Evolutionary conservation across 2,797 vertebrate genomes (phyloP).

Genomic region (Moxostoma hubbsi): DNA sequence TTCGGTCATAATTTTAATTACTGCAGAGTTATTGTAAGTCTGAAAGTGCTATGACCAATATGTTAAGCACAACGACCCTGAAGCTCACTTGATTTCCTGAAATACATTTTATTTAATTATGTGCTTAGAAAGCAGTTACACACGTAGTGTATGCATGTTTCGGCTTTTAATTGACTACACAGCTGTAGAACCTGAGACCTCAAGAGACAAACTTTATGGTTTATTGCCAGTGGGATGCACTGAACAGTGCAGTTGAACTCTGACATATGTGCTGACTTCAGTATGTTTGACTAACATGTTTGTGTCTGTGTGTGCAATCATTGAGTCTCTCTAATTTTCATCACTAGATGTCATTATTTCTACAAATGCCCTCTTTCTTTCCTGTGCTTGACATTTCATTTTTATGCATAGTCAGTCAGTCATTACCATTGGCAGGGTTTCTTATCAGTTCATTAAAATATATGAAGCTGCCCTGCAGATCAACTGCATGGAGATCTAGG

Average conservation of each 20-base stretch:
- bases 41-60: not conserved
- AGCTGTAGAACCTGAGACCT: conserved; percentile 6
- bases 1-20: too few relatives aligned
- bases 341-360: conserved; percentile 60
- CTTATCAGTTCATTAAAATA: conserved; percentile 53
- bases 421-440: conserved; percentile 36
- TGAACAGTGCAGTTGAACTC: too few relatives aligned
- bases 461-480: conserved; percentile 21
- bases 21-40: too few relatives aligned
- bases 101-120: not conserved
- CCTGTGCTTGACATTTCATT: conserved; percentile 34
- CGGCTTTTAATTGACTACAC: not conserved
- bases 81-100: not conserved
- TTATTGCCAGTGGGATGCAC: too few relatives aligned
- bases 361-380: conserved; percentile 21
- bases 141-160: conserved; percentile 11
- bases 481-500: conserved; percentile 32
- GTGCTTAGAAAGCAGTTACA: conserved; percentile 31
- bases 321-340: not conserved
- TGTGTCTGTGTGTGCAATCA: not conserved
- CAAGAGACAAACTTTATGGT: conserved; percentile 25
- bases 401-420: conserved; percentile 43
- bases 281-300: not conserved
- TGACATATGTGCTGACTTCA: conserved; percentile 10
- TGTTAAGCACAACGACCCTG: conserved; percentile 8